phyloP scores from a whole-genome alignment of 2,797 vertebrate genomes.

The Nasua narica region DNA sequence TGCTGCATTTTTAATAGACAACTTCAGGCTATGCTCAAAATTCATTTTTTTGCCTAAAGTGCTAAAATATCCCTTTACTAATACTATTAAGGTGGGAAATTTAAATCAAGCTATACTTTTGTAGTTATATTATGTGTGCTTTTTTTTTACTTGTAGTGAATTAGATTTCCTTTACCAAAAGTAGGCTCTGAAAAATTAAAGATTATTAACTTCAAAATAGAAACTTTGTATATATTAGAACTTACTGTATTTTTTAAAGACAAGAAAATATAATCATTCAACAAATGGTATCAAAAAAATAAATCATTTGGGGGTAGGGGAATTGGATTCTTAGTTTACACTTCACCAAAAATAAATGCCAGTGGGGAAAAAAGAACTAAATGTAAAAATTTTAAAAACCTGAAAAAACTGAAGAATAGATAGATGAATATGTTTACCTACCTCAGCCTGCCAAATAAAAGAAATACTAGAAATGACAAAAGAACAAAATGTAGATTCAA shows the following conservation, averaged over 20 bases:
- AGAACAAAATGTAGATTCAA: background rate
- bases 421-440: background rate
- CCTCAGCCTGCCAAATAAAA: background rate
- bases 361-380: background rate
- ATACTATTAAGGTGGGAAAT: background rate
- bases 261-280: slow-evolving; percentile 38
- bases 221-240: background rate
- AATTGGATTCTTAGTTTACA: background rate
- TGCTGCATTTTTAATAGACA: slow-evolving; percentile 21
- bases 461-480: background rate
- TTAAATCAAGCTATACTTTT: slow-evolving; percentile 1
- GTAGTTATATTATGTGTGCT: background rate
- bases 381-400: background rate
- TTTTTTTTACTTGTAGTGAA: slow-evolving; percentile 18
- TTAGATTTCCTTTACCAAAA: slow-evolving; percentile 36
- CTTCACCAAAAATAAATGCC: background rate
- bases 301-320: background rate
- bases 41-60: slow-evolving; percentile 22
- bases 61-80: background rate
- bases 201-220: slow-evolving; percentile 14
- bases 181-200: slow-evolving; percentile 35
- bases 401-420: background rate
- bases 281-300: background rate
- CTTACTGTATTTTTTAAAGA: background rate
- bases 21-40: slow-evolving; percentile 14